Percentiles rank a stretch among this genome's conserved stretches.
These are phyloP conservation scores for Luscinia megarhynchos DNA, from an alignment of 2,797 vertebrate genomes.

Conservation along the genomic window DNA sequence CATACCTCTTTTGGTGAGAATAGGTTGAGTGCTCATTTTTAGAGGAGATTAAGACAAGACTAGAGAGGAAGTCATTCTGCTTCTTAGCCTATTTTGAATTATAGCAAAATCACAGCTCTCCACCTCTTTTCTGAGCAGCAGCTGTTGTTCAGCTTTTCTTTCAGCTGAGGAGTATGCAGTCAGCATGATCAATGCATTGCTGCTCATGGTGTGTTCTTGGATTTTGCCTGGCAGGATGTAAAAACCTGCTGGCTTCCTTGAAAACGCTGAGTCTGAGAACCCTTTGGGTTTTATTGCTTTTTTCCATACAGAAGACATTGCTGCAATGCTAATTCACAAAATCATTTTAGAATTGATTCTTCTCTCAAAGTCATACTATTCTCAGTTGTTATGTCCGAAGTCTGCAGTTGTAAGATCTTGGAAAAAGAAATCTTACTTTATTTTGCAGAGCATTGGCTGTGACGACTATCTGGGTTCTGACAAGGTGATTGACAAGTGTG, in stretches of 20 bases:
- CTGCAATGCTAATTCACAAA: neutral
- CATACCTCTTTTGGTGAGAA: neutral
- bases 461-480: constrained; percentile 92
- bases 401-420: neutral
- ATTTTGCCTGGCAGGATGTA: neutral
- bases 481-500: constrained; percentile 92
- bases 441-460: constrained; percentile 89
- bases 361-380: neutral
- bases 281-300: neutral
- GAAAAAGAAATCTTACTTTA: constrained; percentile 46
- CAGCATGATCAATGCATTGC: neutral
- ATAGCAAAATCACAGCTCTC: neutral
- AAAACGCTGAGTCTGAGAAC: neutral
- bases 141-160: neutral
- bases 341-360: neutral
- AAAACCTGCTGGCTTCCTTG: neutral
- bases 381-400: neutral
- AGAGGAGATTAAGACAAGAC: neutral
- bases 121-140: neutral
- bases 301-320: neutral
- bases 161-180: neutral
- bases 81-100: neutral
- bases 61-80: neutral
- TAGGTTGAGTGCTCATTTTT: neutral
- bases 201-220: neutral